These are phyloP conservation scores for Ptychochromis oligacanthus DNA, from an alignment of 2,113 vertebrate species.

Conservation along the genomic window DNA sequence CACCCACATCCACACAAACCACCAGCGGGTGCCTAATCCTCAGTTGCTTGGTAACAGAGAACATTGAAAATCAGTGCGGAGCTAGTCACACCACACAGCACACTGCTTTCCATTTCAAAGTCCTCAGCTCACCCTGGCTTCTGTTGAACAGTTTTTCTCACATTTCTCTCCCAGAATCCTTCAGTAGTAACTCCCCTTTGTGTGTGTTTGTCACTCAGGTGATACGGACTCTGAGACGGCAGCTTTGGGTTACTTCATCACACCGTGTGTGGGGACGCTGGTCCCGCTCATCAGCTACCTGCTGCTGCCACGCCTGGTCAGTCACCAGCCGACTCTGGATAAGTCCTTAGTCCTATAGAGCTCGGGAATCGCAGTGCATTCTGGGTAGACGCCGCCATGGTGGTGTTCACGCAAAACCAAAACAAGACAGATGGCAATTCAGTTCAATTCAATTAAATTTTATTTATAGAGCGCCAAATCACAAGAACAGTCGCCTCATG, in stretches of 20 bases:
- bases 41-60: constrained; percentile 55
- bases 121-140: neutral
- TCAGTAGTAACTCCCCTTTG: neutral
- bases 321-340: constrained; percentile 18
- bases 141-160: accelerated
- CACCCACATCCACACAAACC: constrained; percentile 9
- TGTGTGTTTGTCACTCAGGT: constrained; percentile 71
- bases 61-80: neutral
- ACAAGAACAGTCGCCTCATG: too few relatives aligned
- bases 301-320: constrained; percentile 83
- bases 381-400: too few relatives aligned
- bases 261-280: constrained; percentile 86
- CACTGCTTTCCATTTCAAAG: neutral
- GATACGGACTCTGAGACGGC: constrained; percentile 73
- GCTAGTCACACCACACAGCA: neutral
- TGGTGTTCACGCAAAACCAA: too few relatives aligned
- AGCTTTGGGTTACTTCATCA: constrained; percentile 89
- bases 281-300: constrained; percentile 85
- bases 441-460: too few relatives aligned
- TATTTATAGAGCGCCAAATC: too few relatives aligned
- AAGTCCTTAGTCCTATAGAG: too few relatives aligned
- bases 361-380: too few relatives aligned
- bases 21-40: neutral
- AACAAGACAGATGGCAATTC: too few relatives aligned
- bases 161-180: neutral